phyloP scores from a whole-genome alignment of 2,797 vertebrate species.

The Urophycis tenuis region DNA sequence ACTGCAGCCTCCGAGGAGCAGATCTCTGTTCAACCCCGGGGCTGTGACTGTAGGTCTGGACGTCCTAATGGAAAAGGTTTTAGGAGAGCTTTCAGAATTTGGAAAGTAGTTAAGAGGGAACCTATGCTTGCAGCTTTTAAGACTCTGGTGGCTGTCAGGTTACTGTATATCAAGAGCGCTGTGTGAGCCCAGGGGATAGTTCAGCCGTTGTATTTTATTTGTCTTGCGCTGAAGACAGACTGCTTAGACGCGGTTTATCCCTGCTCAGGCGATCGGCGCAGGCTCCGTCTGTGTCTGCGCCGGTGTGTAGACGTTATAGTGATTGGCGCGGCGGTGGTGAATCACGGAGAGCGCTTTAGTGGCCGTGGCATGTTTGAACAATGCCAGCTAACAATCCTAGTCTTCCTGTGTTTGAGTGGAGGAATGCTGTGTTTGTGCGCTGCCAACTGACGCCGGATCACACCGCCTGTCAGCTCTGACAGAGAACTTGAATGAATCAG shows the following conservation, averaged over 20 bases:
- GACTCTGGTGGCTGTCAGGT: conserved; percentile 28
- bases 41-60: conserved; percentile 31
- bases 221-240: conserved; percentile 20
- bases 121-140: conserved; percentile 26
- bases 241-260: conserved; percentile 24
- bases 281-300: neutral
- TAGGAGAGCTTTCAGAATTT: conserved; percentile 25
- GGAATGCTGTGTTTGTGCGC: conserved; percentile 57
- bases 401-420: conserved; percentile 65
- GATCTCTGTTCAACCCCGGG: conserved; percentile 41
- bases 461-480: neutral
- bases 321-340: neutral
- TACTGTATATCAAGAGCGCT: neutral
- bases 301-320: neutral
- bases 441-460: conserved; percentile 6
- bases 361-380: neutral
- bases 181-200: neutral
- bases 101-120: conserved; percentile 40
- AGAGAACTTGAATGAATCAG: too few relatives aligned
- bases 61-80: conserved; percentile 54
- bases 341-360: conserved; percentile 1
- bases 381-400: conserved; percentile 38
- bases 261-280: neutral
- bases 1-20: conserved; percentile 23
- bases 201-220: conserved; percentile 19